phyloP scores from a whole-genome alignment of 2,797 vertebrate species.

The Spatula clypeata region DNA sequence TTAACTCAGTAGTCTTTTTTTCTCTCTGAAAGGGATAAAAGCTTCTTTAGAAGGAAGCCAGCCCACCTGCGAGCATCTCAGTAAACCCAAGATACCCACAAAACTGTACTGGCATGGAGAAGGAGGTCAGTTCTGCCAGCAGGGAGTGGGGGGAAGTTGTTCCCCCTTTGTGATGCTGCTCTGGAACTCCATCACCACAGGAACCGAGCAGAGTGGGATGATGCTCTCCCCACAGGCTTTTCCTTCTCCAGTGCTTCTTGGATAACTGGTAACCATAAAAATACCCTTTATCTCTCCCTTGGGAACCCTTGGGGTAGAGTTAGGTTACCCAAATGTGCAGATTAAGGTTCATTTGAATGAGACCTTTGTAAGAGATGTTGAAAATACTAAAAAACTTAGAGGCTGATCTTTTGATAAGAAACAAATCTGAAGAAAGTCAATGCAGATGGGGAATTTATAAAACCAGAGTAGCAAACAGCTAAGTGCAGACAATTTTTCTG shows the following conservation, averaged over 20 bases:
- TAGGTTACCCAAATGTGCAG: not conserved
- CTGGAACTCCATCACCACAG: not conserved
- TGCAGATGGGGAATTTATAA: not conserved
- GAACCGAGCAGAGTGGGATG: not conserved
- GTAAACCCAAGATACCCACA: not conserved
- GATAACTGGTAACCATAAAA: not conserved
- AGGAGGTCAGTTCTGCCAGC: not conserved
- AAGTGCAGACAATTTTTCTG: not conserved
- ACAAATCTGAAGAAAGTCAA: not conserved
- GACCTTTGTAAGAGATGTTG: not conserved
- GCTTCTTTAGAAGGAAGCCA: not conserved
- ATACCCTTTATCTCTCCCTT: not conserved
- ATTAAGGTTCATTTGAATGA: not conserved
- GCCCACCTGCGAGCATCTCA: not conserved
- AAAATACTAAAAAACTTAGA: not conserved
- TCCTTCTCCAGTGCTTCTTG: not conserved
- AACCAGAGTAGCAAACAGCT: not conserved
- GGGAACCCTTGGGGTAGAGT: not conserved
- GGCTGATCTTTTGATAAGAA: not conserved
- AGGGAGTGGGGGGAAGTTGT: not conserved
- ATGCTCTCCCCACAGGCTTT: not conserved
- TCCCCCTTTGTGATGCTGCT: constrained; percentile 1
- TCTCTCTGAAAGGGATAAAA: not conserved
- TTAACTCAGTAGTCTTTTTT: not conserved
- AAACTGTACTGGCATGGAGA: fast-evolving